Percentiles rank a stretch among this genome's conserved stretches.
Conservation (phyloP, 1,140 invertebrate species). For the Ptiloglossa arizonensis region DNA sequence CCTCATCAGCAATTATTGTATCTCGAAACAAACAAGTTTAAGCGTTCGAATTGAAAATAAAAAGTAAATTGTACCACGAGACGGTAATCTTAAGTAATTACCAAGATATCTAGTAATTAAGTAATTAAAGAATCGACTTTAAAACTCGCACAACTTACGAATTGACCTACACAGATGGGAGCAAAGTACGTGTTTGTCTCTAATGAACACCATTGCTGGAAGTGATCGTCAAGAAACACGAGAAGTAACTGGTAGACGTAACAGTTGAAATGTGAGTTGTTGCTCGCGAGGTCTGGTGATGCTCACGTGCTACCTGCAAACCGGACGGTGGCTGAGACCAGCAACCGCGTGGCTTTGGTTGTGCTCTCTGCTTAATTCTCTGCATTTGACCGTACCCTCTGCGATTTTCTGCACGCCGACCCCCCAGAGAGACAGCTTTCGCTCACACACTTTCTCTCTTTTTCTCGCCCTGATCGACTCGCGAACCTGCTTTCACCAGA, state of each 20-base stretch:
- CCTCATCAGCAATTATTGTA: not conserved
- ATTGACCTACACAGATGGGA: constrained; percentile 28
- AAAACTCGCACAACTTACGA: constrained; percentile 30
- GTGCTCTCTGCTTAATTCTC: constrained; percentile 53
- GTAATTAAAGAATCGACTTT: not conserved
- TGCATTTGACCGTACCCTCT: constrained; percentile 38
- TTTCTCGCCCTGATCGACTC: constrained; percentile 64
- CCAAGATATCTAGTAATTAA: not conserved
- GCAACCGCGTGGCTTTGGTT: constrained; percentile 54
- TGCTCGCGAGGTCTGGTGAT: constrained; percentile 76
- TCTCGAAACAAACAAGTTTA: not conserved
- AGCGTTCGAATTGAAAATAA: not conserved
- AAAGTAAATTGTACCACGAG: not conserved
- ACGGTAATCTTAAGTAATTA: not conserved
- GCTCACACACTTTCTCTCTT: constrained; percentile 46
- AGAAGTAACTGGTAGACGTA: constrained; percentile 34
- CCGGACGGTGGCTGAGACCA: constrained; percentile 54
- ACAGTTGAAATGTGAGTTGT: constrained; percentile 47
- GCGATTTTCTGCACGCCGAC: constrained; percentile 61
- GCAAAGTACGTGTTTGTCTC: constrained; percentile 20
- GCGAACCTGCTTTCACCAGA: constrained; percentile 74
- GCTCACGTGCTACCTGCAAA: constrained; percentile 63
- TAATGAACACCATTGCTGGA: constrained; percentile 12
- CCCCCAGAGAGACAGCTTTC: constrained; percentile 54
- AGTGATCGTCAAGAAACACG: constrained; percentile 34